Evolutionary conservation across 2,113 vertebrate species (phyloP).

Genomic region (Asarcornis scutulata): DNA sequence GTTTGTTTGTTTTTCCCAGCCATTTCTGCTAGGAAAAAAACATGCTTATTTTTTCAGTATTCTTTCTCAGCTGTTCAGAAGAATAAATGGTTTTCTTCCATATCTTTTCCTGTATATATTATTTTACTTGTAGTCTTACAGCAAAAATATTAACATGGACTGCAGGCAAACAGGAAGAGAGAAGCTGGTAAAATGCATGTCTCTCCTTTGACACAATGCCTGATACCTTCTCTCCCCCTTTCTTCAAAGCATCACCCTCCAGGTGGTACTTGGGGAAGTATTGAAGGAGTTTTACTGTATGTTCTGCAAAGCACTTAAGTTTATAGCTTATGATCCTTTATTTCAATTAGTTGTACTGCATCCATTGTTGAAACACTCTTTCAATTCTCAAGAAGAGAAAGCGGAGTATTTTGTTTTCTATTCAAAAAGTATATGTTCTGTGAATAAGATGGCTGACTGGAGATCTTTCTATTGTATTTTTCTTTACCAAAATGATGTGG

Average conservation of each 20-base stretch:
- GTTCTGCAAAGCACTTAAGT: background rate
- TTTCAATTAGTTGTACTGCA: background rate
- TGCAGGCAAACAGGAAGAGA: background rate
- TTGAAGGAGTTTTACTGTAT: background rate
- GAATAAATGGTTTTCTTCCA: background rate
- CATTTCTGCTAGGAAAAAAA: background rate
- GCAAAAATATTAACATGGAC: background rate
- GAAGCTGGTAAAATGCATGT: background rate
- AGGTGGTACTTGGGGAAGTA: background rate
- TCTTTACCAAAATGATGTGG: background rate
- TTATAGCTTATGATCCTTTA: background rate
- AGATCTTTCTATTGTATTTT: background rate
- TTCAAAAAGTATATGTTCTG: background rate
- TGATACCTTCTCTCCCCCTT: background rate
- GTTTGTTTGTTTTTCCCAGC: background rate
- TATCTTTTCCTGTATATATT: background rate
- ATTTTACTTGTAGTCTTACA: background rate
- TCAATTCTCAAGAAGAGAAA: background rate
- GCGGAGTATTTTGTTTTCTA: background rate
- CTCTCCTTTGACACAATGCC: background rate
- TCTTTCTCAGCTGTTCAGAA: background rate
- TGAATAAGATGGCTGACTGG: background rate
- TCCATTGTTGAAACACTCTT: background rate
- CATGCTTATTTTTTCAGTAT: background rate
- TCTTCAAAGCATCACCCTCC: background rate